Conservation (phyloP, 1,140 invertebrate species). For the Hyles vespertilio region DNA sequence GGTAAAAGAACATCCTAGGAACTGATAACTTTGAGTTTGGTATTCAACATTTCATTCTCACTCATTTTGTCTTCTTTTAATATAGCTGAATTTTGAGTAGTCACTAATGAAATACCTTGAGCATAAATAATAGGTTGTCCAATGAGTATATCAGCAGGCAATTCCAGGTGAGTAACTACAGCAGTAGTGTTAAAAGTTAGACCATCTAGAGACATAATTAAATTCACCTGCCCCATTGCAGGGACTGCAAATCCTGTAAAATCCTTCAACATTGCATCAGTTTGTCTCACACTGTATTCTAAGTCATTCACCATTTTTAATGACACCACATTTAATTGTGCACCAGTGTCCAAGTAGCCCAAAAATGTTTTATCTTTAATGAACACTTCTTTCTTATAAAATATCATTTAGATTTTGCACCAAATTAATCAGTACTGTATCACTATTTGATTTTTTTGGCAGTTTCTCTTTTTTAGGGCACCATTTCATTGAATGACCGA, state of each 20-base stretch:
- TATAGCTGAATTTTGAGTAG: background rate
- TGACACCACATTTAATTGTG: too few relatives aligned
- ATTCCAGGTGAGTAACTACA: background rate
- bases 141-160: slow-evolving; percentile 3
- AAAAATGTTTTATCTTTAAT: background rate
- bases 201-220: background rate
- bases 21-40: too few relatives aligned
- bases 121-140: slow-evolving; percentile 2
- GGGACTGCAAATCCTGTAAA: background rate
- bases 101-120: background rate
- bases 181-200: background rate
- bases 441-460: background rate
- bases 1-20: too few relatives aligned
- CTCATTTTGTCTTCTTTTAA: background rate
- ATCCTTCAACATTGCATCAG: background rate
- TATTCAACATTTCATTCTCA: too few relatives aligned
- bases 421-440: background rate
- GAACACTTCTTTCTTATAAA: background rate
- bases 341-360: too few relatives aligned
- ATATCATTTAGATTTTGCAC: background rate
- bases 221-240: slow-evolving; percentile 1
- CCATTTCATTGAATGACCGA: too few relatives aligned
- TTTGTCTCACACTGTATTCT: background rate
- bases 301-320: background rate
- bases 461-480: too few relatives aligned